These are phyloP conservation scores for Apostichopus japonicus DNA, from an alignment of 35 echinoderm and acorn worm species.

Conservation along the genomic window DNA sequence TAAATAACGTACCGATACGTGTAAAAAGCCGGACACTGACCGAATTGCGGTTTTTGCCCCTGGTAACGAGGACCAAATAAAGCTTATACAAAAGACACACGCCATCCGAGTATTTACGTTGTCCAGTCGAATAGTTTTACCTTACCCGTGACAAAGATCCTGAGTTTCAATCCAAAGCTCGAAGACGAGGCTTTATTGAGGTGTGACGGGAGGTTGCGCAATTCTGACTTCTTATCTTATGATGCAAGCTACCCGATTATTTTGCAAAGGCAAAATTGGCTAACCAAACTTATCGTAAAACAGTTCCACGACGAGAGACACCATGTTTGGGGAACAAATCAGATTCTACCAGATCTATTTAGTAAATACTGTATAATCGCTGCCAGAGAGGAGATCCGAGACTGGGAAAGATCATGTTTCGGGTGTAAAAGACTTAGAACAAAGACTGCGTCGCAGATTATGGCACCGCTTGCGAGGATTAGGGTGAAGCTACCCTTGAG, in stretches of 20 bases:
- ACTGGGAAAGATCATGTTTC: constrained; percentile 19
- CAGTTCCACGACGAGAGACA: constrained; percentile 34
- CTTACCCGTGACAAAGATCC: too few relatives aligned
- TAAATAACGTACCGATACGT: too few relatives aligned
- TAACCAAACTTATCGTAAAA: constrained; percentile 56
- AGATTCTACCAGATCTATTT: constrained; percentile 13
- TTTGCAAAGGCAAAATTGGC: constrained; percentile 19
- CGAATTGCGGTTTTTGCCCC: too few relatives aligned
- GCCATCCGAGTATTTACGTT: too few relatives aligned
- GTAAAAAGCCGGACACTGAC: too few relatives aligned
- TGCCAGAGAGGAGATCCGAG: constrained; percentile 48
- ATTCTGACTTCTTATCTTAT: constrained; percentile 2
- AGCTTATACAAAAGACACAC: too few relatives aligned
- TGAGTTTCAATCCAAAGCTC: constrained; percentile 17
- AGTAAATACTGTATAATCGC: constrained; percentile 31
- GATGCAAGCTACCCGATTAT: neutral
- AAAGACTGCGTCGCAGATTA: constrained; percentile 11
- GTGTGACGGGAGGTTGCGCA: neutral
- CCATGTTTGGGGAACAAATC: constrained; percentile 29
- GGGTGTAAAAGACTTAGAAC: neutral
- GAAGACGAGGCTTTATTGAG: constrained; percentile 18
- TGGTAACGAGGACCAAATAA: too few relatives aligned
- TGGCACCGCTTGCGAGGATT: constrained; percentile 35
- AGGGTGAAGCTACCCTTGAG: constrained; percentile 44
- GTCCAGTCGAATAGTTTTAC: too few relatives aligned